Evolutionary conservation across 2,888 invertebrate species (phyloP).

Genomic region (Pseudoips prasinana): DNA sequence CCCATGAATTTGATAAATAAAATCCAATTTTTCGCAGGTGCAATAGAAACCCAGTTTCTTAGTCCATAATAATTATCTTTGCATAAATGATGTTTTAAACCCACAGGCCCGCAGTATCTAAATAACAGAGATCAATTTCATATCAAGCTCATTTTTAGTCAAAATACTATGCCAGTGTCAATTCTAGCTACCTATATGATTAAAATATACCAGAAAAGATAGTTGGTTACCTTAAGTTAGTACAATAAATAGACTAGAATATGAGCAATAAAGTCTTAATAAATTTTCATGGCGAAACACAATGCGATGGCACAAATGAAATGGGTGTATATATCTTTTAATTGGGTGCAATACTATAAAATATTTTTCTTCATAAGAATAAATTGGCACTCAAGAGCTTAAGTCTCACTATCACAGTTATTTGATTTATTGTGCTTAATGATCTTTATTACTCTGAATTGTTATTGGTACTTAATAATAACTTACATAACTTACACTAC

Average conservation of each 20-base stretch:
- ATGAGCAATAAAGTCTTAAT: conserved; percentile 76
- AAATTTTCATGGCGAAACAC: conserved; percentile 61
- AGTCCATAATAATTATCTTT: too few species aligned
- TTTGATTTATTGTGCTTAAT: conserved; percentile 61
- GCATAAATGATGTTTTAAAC: too few species aligned
- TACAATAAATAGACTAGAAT: conserved; percentile 75
- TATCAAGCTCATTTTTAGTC: conserved; percentile 20
- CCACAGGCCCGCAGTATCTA: too few species aligned
- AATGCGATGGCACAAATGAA: conserved; percentile 68
- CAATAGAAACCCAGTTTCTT: too few species aligned
- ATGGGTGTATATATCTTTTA: conserved; percentile 28
- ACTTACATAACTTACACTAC: conserved; percentile 29
- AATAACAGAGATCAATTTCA: conserved; percentile 47
- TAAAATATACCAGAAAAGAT: conserved; percentile 22
- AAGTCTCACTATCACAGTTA: conserved; percentile 66
- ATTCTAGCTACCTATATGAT: conserved; percentile 19
- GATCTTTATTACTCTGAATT: conserved; percentile 44
- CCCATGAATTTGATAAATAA: too few species aligned
- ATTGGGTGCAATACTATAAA: conserved; percentile 28
- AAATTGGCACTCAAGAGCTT: conserved; percentile 63
- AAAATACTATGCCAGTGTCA: conserved; percentile 28
- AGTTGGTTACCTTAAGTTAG: conserved; percentile 28
- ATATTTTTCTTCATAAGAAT: conserved; percentile 31
- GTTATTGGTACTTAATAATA: conserved; percentile 34
- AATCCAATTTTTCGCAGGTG: too few species aligned